Percentiles rank a stretch among this genome's conserved stretches.
Evolutionary conservation across 2,113 vertebrate species (phyloP).

Genomic region (Vulpes ferrilata): DNA sequence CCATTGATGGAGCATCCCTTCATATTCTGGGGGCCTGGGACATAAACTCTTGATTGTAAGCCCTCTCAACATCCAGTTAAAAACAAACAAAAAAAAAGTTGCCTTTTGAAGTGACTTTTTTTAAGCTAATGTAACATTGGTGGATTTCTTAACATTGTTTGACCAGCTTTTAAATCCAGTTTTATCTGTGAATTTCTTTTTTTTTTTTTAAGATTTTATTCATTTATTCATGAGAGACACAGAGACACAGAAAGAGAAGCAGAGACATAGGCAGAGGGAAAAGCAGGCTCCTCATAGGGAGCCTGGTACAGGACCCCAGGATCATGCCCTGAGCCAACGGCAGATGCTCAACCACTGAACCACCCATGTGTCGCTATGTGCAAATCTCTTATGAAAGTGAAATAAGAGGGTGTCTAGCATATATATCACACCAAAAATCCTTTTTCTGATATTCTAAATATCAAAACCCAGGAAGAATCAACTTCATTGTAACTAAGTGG

Average conservation of each 20-base stretch:
- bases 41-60: background rate
- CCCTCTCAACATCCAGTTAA: background rate
- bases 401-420: background rate
- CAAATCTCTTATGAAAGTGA: conserved; percentile 2
- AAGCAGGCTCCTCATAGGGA: no score
- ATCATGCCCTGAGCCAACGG: no score
- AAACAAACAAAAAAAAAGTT: background rate
- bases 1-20: background rate
- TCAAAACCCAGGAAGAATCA: background rate
- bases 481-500: background rate
- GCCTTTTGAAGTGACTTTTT: background rate
- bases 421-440: background rate
- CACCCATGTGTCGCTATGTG: no score
- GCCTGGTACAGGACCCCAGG: no score
- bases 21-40: fast-evolving
- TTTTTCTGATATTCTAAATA: conserved; percentile 6
- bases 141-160: background rate
- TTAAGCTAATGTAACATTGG: background rate
- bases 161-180: background rate
- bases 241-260: no score
- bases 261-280: no score
- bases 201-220: no score
- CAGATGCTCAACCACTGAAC: no score
- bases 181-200: background rate
- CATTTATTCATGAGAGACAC: no score